Percentiles rank a stretch among this genome's conserved stretches.
Conservation (phyloP, 2,888 invertebrate genomes). For the Globia sparganii region DNA sequence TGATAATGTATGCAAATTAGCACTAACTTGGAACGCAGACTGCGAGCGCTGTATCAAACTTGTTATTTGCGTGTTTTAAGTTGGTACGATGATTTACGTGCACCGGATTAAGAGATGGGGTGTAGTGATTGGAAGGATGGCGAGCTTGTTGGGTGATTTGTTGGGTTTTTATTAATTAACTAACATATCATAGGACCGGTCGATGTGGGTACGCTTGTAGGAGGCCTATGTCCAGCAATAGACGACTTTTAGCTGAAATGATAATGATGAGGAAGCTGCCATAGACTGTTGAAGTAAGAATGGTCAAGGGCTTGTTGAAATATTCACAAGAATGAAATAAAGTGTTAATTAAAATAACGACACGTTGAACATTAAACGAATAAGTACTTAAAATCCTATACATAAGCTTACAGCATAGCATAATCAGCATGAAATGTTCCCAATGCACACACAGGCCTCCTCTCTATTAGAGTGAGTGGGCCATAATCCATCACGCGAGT, state of each 20-base stretch:
- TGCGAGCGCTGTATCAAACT: slow-evolving; percentile 87
- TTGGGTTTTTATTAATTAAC: neutral
- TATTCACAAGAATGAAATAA: neutral
- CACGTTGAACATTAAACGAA: neutral
- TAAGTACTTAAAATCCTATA: neutral
- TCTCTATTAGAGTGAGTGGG: too few species aligned
- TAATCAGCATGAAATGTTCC: too few species aligned
- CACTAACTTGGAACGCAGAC: slow-evolving; percentile 82
- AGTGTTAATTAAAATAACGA: neutral
- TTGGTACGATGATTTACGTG: slow-evolving; percentile 82
- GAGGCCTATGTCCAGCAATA: neutral
- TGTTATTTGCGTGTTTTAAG: slow-evolving; percentile 85
- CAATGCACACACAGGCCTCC: too few species aligned
- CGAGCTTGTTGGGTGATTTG: slow-evolving; percentile 47
- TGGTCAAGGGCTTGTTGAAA: neutral
- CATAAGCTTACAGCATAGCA: too few species aligned
- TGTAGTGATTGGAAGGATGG: slow-evolving; percentile 60
- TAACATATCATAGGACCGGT: neutral
- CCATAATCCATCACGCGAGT: too few species aligned
- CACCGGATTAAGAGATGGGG: slow-evolving; percentile 73
- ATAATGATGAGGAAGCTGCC: neutral
- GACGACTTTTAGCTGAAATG: neutral
- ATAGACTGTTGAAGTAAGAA: neutral
- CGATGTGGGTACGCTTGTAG: neutral
- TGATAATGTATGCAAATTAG: slow-evolving; percentile 90